Conservation (phyloP, 2,113 vertebrate genomes). For the Brachypteracias leptosomus region DNA sequence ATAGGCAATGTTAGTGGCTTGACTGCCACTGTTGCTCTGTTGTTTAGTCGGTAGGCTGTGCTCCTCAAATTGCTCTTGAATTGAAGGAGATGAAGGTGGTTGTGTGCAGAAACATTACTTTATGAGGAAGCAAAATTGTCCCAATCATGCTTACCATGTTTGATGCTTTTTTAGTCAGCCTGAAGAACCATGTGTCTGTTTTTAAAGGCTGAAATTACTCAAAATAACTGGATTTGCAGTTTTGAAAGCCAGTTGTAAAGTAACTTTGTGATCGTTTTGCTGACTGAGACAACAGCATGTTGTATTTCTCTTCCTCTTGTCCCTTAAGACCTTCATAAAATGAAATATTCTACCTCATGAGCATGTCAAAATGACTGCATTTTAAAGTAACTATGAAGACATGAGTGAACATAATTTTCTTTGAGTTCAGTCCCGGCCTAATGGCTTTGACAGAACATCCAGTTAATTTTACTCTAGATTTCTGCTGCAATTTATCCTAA, state of each 20-base stretch:
- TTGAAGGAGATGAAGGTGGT: not conserved
- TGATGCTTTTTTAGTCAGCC: conserved; percentile 35
- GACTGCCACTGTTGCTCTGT: not conserved
- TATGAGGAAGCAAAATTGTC: conserved; percentile 37
- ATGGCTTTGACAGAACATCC: conserved; percentile 56
- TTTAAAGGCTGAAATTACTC: conserved; percentile 48
- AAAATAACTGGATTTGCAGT: conserved; percentile 61
- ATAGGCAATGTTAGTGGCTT: not conserved
- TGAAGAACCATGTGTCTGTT: conserved; percentile 1
- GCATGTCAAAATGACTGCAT: conserved; percentile 52
- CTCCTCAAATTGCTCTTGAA: not conserved
- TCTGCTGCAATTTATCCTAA: conserved; percentile 41
- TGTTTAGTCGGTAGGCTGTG: not conserved
- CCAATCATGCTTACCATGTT: not conserved
- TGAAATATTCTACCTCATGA: conserved; percentile 60
- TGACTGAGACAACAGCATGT: conserved; percentile 47
- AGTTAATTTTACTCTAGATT: conserved; percentile 50
- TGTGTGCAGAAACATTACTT: conserved; percentile 17
- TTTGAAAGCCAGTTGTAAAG: conserved; percentile 58
- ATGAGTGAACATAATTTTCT: conserved; percentile 58
- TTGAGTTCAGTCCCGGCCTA: conserved; percentile 31
- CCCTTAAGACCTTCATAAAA: conserved; percentile 61
- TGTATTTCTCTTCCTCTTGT: conserved; percentile 48
- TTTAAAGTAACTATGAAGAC: conserved; percentile 59
- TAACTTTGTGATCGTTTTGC: conserved; percentile 55